Evolutionary conservation across 1,140 invertebrate genomes (phyloP).

Genomic region (Ceratoteleas bidentatus): DNA sequence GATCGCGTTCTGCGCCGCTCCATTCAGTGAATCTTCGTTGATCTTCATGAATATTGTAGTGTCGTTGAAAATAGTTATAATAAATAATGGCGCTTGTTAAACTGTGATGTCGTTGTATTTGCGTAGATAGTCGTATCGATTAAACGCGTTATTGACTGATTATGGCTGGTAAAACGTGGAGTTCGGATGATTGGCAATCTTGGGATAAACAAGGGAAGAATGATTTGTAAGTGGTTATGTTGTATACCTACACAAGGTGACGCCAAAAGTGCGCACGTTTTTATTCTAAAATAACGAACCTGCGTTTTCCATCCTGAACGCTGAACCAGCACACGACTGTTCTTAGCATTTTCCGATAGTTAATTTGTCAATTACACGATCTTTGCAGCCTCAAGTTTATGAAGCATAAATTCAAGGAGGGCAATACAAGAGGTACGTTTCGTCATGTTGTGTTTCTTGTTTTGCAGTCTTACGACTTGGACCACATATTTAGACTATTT

Average conservation of each 20-base stretch:
- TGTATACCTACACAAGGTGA: constrained; percentile 64
- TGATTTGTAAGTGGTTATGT: constrained; percentile 84
- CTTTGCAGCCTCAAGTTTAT: constrained; percentile 81
- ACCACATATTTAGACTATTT: too few species aligned
- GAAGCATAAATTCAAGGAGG: constrained; percentile 80
- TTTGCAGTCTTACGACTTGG: not conserved
- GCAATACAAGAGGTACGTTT: constrained; percentile 75
- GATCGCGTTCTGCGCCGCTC: too few species aligned
- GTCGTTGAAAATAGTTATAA: too few species aligned
- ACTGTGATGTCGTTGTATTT: too few species aligned
- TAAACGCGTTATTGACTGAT: too few species aligned
- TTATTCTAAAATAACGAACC: constrained; percentile 65
- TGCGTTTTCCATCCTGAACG: too few species aligned
- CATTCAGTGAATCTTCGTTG: too few species aligned
- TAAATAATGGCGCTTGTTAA: too few species aligned
- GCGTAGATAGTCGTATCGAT: too few species aligned
- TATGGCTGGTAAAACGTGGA: too few species aligned
- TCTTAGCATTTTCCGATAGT: constrained; percentile 75
- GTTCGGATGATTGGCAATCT: constrained; percentile 84
- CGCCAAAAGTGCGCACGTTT: constrained; percentile 72
- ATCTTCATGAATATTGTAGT: too few species aligned
- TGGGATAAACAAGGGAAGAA: constrained; percentile 85
- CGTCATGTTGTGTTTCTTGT: constrained; percentile 1
- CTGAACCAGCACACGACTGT: constrained; percentile 70
- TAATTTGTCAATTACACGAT: constrained; percentile 74